phyloP scores from a whole-genome alignment of 1,140 invertebrate species.

The Phthorimaea operculella region DNA sequence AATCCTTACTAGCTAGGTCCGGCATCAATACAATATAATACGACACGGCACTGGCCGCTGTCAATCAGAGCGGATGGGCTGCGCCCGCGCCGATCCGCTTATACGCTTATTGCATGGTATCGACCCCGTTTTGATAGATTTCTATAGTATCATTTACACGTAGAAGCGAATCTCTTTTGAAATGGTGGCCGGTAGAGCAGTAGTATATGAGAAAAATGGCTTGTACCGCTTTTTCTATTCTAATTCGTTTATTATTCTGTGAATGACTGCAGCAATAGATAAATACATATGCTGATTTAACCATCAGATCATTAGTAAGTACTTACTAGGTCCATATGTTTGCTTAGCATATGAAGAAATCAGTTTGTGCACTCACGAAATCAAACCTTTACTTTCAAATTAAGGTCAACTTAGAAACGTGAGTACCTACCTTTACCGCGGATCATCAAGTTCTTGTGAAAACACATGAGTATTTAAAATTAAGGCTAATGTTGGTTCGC shows the following conservation, averaged over 20 bases:
- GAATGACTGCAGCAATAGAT: background rate
- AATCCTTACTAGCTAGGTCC: constrained; percentile 20
- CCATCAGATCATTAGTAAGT: too few relatives aligned
- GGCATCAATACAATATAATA: constrained; percentile 47
- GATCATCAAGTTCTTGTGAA: constrained; percentile 3
- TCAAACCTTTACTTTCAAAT: too few relatives aligned
- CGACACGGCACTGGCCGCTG: constrained; percentile 37
- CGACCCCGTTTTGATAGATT: constrained; percentile 32
- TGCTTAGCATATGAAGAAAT: too few relatives aligned
- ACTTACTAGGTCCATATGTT: too few relatives aligned
- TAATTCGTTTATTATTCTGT: constrained; percentile 27
- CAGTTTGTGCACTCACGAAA: too few relatives aligned
- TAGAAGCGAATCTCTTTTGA: too few relatives aligned
- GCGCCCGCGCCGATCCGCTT: constrained; percentile 26
- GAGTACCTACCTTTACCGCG: background rate
- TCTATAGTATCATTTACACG: background rate
- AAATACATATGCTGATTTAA: too few relatives aligned
- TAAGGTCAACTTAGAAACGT: too few relatives aligned
- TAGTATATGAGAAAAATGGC: too few relatives aligned
- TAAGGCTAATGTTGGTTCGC: constrained; percentile 18
- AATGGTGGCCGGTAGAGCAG: too few relatives aligned
- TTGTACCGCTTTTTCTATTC: too few relatives aligned
- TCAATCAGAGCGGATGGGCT: constrained; percentile 48
- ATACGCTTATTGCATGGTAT: constrained; percentile 44
- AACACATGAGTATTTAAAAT: constrained; percentile 4